These are phyloP conservation scores for Myiothlypis chrysogaster DNA, from an alignment of 2,797 vertebrate genomes.

Conservation along the genomic window DNA sequence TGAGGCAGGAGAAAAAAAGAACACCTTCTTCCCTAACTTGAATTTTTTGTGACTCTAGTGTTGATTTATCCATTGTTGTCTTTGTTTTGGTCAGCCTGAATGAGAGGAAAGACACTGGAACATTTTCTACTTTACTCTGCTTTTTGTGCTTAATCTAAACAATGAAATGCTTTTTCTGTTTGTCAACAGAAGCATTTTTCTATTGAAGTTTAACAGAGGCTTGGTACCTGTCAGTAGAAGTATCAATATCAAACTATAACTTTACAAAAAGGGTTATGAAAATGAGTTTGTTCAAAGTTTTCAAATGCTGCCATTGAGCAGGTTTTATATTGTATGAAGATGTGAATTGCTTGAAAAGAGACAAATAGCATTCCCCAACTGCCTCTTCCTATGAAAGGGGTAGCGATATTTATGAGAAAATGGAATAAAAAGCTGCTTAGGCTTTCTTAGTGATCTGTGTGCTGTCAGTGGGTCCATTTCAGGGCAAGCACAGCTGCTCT, in stretches of 20 bases:
- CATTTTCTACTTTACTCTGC: background rate
- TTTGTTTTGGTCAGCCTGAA: background rate
- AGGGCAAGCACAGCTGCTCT: background rate
- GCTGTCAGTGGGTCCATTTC: background rate
- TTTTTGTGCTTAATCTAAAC: background rate
- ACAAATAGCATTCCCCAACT: background rate
- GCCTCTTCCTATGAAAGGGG: background rate
- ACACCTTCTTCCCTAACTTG: background rate
- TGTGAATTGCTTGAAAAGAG: background rate
- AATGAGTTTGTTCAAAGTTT: background rate
- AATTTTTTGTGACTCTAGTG: fast-evolving
- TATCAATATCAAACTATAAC: background rate
- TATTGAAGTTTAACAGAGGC: background rate
- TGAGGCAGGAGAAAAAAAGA: background rate
- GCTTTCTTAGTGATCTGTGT: background rate
- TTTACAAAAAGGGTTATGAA: background rate
- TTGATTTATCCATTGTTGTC: background rate
- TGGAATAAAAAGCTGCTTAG: background rate
- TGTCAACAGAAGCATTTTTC: background rate
- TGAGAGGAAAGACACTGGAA: background rate
- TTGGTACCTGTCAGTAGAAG: background rate
- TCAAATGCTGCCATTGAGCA: background rate
- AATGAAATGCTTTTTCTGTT: background rate
- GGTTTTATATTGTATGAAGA: background rate
- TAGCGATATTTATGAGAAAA: background rate